A percentile compares a stretch with the other conserved stretches of the same genome.
These are phyloP conservation scores for Leptinotarsa lineolata DNA, from an alignment of 1,140 invertebrate genomes.

Conservation along the genomic window DNA sequence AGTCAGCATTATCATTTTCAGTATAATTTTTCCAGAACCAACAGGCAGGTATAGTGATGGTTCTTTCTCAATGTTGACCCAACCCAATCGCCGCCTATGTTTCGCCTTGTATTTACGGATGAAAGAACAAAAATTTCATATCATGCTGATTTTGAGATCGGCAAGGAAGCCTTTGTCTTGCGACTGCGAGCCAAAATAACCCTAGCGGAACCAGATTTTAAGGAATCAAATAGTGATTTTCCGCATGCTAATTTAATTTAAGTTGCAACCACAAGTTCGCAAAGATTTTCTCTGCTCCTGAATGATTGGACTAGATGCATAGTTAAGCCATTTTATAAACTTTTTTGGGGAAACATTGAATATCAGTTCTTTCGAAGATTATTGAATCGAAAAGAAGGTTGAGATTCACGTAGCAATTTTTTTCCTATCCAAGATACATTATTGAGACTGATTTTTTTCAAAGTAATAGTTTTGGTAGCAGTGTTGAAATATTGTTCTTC, in stretches of 20 bases:
- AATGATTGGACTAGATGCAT: too few species aligned
- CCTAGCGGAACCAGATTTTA: slow-evolving; percentile 32
- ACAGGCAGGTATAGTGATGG: too few species aligned
- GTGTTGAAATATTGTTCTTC: background rate
- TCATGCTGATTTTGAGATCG: slow-evolving; percentile 45
- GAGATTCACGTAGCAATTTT: too few species aligned
- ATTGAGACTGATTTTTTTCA: background rate
- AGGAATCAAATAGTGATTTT: slow-evolving; percentile 36
- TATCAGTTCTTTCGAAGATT: too few species aligned
- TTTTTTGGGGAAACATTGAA: too few species aligned
- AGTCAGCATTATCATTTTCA: too few species aligned
- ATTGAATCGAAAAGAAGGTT: too few species aligned
- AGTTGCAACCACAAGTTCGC: background rate
- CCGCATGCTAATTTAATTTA: slow-evolving; percentile 36
- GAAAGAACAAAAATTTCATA: slow-evolving; percentile 46
- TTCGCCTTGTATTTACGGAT: slow-evolving; percentile 42
- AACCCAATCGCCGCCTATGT: background rate
- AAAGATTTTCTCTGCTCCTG: background rate
- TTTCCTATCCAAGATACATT: too few species aligned
- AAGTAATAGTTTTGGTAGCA: background rate
- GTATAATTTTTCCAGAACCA: too few species aligned
- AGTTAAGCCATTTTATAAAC: too few species aligned
- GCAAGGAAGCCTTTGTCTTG: slow-evolving; percentile 39
- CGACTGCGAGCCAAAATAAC: slow-evolving; percentile 34
- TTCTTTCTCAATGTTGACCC: background rate